Evolutionary conservation across 2,797 vertebrate genomes (phyloP).

Genomic region (Oryzias sinensis): DNA sequence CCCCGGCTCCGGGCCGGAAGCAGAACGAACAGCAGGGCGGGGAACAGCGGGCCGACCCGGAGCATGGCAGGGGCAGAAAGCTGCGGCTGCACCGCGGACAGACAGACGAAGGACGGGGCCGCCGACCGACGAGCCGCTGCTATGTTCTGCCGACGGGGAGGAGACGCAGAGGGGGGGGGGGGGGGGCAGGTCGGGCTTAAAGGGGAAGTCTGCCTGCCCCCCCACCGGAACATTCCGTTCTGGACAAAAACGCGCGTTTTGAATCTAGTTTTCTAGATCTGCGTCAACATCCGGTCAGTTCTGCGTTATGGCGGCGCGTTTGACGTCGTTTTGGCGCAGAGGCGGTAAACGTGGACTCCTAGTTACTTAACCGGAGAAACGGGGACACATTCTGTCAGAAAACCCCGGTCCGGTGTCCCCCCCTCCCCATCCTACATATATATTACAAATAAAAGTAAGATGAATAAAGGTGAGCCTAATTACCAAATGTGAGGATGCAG

Average conservation of each 20-base stretch:
- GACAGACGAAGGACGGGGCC: constrained; percentile 16
- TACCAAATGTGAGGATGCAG: too few relatives aligned
- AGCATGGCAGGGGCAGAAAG: constrained; percentile 64
- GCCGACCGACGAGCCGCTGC: constrained; percentile 30
- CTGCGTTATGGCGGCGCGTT: fast-evolving
- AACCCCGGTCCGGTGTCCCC: too few relatives aligned
- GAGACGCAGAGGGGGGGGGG: constrained; percentile 47
- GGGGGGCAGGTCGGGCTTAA: constrained; percentile 49
- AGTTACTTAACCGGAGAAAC: too few relatives aligned
- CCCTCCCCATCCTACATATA: too few relatives aligned
- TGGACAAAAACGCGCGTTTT: not conserved
- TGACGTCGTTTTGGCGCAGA: too few relatives aligned
- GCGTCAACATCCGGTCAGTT: fast-evolving
- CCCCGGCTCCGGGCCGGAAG: constrained; percentile 58
- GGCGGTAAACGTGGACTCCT: fast-evolving
- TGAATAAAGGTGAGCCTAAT: too few relatives aligned
- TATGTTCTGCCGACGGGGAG: constrained; percentile 61
- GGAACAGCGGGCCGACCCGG: constrained; percentile 57
- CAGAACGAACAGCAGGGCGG: constrained; percentile 57
- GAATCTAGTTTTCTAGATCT: fast-evolving
- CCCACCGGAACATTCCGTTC: constrained; percentile 12
- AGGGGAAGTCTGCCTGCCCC: constrained; percentile 41
- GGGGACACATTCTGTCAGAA: too few relatives aligned
- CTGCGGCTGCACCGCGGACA: constrained; percentile 31
- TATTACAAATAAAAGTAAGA: too few relatives aligned